Conservation (phyloP, 2,888 invertebrate species). For the Zelleria hepariella region DNA sequence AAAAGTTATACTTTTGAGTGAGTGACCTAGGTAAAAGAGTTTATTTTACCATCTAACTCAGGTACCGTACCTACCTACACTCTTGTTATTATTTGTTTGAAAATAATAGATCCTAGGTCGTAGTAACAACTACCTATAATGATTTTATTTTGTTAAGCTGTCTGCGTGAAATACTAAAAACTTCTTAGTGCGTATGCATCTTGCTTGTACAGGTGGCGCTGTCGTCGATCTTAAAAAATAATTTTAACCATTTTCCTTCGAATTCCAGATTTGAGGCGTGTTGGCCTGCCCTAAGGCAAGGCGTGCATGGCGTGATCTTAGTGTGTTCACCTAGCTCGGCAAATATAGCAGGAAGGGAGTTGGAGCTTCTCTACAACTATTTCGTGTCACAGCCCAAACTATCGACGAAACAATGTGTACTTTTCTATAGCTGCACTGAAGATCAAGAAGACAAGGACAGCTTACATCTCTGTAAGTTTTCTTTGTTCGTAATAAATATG, state of each 20-base stretch:
- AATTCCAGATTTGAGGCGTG: slow-evolving; percentile 77
- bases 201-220: not conserved
- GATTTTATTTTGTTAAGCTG: no score
- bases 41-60: no score
- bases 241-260: slow-evolving; percentile 37
- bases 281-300: slow-evolving; percentile 82
- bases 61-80: not conserved
- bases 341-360: slow-evolving; percentile 64
- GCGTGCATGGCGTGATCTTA: slow-evolving; percentile 78
- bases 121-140: no score
- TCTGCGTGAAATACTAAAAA: no score
- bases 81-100: not conserved
- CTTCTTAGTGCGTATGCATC: no score
- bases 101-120: no score
- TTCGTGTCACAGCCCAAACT: slow-evolving; percentile 78
- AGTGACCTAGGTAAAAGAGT: no score
- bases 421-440: slow-evolving; percentile 71
- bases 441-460: slow-evolving; percentile 56
- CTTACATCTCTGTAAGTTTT: slow-evolving; percentile 64
- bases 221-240: not conserved
- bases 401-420: slow-evolving; percentile 75
- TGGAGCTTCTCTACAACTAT: slow-evolving; percentile 76
- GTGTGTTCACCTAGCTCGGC: slow-evolving; percentile 72
- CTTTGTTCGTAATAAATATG: no score
- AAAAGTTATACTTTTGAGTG: not conserved